phyloP scores from a whole-genome alignment of 2,797 vertebrate species.

The Falco columbarius region DNA sequence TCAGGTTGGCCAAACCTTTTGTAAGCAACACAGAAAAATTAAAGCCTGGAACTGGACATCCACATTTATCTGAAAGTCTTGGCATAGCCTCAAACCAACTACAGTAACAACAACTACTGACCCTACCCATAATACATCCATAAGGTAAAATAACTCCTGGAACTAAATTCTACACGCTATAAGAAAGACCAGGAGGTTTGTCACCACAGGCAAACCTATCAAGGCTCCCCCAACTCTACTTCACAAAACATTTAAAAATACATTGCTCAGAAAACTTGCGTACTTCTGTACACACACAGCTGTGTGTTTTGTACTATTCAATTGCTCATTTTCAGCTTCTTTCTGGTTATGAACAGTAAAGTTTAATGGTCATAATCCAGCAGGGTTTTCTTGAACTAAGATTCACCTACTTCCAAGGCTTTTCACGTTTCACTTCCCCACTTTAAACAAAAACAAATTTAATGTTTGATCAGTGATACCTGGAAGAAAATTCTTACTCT shows the following conservation, averaged over 20 bases:
- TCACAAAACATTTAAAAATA: neutral
- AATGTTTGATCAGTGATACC: neutral
- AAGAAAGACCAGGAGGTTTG: neutral
- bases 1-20: neutral
- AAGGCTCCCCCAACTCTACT: neutral
- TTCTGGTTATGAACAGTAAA: neutral
- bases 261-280: neutral
- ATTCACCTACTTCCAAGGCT: neutral
- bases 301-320: neutral
- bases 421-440: neutral
- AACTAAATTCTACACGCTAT: neutral
- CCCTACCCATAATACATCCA: neutral
- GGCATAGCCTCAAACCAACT: neutral
- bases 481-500: neutral
- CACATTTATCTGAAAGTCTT: neutral
- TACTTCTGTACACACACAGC: neutral
- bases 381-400: neutral
- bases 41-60: neutral
- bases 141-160: neutral
- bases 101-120: neutral
- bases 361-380: neutral
- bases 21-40: neutral
- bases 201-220: neutral
- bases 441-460: neutral
- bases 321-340: neutral